A percentile compares a stretch with the other conserved stretches of the same genome.
These are phyloP conservation scores for Lacerta bilineata DNA, from an alignment of 2,797 vertebrate species.

Conservation along the genomic window DNA sequence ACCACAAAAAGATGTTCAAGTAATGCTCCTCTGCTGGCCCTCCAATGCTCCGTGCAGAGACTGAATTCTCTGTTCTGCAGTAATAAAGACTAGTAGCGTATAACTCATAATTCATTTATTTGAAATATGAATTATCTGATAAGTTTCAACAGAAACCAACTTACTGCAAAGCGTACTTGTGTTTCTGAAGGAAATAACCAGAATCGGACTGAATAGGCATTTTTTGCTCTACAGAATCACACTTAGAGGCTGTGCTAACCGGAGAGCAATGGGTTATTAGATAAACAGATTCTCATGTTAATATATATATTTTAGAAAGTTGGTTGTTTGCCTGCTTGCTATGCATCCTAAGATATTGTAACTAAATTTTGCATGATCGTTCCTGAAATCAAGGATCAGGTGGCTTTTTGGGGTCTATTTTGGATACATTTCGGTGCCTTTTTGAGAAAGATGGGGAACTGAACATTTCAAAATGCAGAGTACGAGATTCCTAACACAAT, in stretches of 20 bases:
- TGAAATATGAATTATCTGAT: slow-evolving; percentile 8
- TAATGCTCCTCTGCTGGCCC: too few relatives aligned
- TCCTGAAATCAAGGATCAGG: too few relatives aligned
- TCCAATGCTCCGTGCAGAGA: background rate
- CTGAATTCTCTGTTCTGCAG: background rate
- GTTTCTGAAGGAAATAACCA: background rate
- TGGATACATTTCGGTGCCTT: too few relatives aligned
- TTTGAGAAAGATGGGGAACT: too few relatives aligned
- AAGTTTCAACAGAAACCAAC: background rate
- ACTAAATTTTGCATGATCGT: too few relatives aligned
- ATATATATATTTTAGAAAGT: background rate
- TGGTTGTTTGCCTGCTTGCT: too few relatives aligned
- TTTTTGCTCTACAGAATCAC: background rate
- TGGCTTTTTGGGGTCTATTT: too few relatives aligned
- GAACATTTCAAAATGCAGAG: too few relatives aligned
- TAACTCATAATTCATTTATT: background rate
- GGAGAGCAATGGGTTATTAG: background rate
- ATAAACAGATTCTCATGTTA: background rate
- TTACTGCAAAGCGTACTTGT: background rate
- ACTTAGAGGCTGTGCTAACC: background rate
- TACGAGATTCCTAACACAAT: background rate
- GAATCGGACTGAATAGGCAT: background rate
- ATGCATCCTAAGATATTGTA: too few relatives aligned
- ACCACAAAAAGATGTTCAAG: background rate
- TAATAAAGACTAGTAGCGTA: background rate